These are phyloP conservation scores for Venturia canescens DNA, from an alignment of 1,140 invertebrate species.

Conservation along the genomic window DNA sequence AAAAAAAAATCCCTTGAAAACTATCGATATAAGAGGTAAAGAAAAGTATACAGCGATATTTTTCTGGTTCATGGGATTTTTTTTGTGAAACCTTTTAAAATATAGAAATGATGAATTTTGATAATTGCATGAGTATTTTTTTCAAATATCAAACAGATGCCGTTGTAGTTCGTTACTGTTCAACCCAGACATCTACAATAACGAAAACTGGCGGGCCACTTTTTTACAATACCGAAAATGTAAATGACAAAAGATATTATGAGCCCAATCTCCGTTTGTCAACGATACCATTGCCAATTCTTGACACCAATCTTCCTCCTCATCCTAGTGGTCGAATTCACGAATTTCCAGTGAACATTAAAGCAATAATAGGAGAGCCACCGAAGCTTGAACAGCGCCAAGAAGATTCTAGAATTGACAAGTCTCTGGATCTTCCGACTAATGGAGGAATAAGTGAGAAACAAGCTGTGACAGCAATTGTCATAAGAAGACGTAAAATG, in stretches of 20 bases:
- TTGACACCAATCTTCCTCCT: constrained; percentile 22
- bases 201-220: neutral
- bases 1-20: too few relatives aligned
- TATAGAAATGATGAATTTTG: too few relatives aligned
- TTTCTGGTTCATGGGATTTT: too few relatives aligned
- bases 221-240: neutral
- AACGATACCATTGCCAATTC: neutral
- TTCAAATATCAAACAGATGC: neutral
- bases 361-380: constrained; percentile 35
- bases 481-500: constrained; percentile 90
- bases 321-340: neutral
- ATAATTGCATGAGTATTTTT: neutral
- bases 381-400: constrained; percentile 23
- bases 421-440: constrained; percentile 65
- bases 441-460: constrained; percentile 74
- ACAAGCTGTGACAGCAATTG: constrained; percentile 84
- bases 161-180: constrained; percentile 10
- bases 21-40: too few relatives aligned
- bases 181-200: neutral
- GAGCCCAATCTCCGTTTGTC: constrained; percentile 13
- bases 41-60: too few relatives aligned
- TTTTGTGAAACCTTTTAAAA: too few relatives aligned
- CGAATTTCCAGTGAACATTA: constrained; percentile 17
- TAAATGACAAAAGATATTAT: neutral
- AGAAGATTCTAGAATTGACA: constrained; percentile 40